Percentiles rank a stretch among this genome's conserved stretches.
These are phyloP conservation scores for Drosophila eugracilis DNA, from an alignment of 1,140 invertebrate species.

Conservation along the genomic window DNA sequence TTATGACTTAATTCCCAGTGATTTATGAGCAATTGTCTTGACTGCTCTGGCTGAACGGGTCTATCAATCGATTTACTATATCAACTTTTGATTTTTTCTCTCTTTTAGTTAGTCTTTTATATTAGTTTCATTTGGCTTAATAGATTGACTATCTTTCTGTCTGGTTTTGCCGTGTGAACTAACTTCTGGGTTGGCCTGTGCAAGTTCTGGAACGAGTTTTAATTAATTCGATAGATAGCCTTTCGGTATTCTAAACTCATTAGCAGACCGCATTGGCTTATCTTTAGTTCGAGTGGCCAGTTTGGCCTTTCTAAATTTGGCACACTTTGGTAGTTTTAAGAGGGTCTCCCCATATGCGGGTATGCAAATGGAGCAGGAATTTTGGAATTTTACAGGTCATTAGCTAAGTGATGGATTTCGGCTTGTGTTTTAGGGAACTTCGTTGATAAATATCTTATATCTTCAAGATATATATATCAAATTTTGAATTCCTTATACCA, in stretches of 20 bases:
- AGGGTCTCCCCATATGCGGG: not conserved
- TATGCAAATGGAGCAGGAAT: conserved; percentile 6
- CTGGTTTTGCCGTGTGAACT: conserved; percentile 30
- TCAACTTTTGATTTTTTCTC: conserved; percentile 26
- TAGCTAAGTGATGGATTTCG: conserved; percentile 10
- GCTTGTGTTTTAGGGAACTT: no score
- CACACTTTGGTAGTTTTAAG: conserved; percentile 15
- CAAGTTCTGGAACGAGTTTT: conserved; percentile 33
- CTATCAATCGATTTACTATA: conserved; percentile 43
- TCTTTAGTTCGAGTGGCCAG: conserved; percentile 28
- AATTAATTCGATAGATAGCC: conserved; percentile 43
- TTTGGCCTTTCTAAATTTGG: conserved; percentile 43
- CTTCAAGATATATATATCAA: no score
- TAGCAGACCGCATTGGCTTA: conserved; percentile 24
- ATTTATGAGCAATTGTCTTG: conserved; percentile 36
- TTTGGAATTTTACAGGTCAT: conserved; percentile 2
- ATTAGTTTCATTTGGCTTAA: conserved; percentile 9
- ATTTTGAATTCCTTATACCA: no score
- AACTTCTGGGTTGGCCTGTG: conserved; percentile 29
- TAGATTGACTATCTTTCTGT: conserved; percentile 15
- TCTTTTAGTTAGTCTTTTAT: not conserved
- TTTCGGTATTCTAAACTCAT: conserved; percentile 30
- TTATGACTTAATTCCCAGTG: conserved; percentile 46
- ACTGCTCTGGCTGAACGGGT: conserved; percentile 10
- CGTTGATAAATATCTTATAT: no score